A percentile compares a stretch with the other conserved stretches of the same genome.
Conservation (phyloP, 2,888 invertebrate species). For the Fabriciana adippe region DNA sequence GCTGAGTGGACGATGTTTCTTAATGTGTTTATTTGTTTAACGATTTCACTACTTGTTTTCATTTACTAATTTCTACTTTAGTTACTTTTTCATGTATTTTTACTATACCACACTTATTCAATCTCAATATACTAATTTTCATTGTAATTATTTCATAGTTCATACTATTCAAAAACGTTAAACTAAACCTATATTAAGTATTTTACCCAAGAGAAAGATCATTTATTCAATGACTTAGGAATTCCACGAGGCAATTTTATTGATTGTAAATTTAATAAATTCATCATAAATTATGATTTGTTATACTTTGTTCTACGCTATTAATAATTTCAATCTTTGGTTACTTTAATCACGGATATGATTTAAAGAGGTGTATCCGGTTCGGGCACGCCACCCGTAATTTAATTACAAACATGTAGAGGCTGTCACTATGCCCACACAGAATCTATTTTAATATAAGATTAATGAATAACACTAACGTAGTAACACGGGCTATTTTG, state of each 20-base stretch:
- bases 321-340: constrained; percentile 34
- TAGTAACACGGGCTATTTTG: constrained; percentile 27
- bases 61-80: too few relatives aligned
- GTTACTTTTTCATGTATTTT: too few relatives aligned
- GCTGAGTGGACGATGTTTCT: too few relatives aligned
- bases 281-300: constrained; percentile 22
- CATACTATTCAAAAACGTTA: too few relatives aligned
- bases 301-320: constrained; percentile 30
- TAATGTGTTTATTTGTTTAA: too few relatives aligned
- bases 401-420: constrained; percentile 70
- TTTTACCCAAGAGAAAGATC: too few relatives aligned
- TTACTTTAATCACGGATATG: constrained; percentile 54
- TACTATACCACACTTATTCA: too few relatives aligned
- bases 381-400: constrained; percentile 63
- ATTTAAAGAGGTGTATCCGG: constrained; percentile 67
- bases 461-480: constrained; percentile 66
- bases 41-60: too few relatives aligned
- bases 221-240: neutral
- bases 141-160: too few relatives aligned
- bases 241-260: neutral
- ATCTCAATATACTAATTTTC: too few relatives aligned
- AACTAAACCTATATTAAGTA: too few relatives aligned
- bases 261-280: neutral
- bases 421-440: constrained; percentile 74
- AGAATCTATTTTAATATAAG: constrained; percentile 69